phyloP scores from a whole-genome alignment of 64 coral and sea anemone genomes.

The Dendronephthya gigantea region DNA sequence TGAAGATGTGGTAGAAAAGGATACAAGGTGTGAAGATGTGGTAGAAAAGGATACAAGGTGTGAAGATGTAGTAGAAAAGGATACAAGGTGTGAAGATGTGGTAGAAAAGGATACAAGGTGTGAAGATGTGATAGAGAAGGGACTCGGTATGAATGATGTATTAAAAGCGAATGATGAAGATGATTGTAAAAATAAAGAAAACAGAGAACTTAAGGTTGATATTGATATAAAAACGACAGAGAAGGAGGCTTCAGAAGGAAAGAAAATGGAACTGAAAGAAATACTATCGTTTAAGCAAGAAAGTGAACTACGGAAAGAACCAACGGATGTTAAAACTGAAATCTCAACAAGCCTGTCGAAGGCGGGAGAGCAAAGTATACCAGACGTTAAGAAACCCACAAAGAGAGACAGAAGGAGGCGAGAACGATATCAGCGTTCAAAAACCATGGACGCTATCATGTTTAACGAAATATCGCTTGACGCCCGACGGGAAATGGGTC shows the following conservation, averaged over 20 bases:
- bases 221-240: not conserved
- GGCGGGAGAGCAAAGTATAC: not conserved
- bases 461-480: not conserved
- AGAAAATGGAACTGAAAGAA: not conserved
- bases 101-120: no score
- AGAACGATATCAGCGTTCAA: slow-evolving; percentile 1
- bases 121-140: not conserved
- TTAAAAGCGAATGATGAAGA: not conserved
- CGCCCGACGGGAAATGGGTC: not conserved
- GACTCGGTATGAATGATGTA: not conserved
- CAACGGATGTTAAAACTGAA: no score
- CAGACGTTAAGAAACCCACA: not conserved
- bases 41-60: not conserved
- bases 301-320: not conserved
- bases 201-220: not conserved
- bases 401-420: not conserved
- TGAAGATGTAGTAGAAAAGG: not conserved
- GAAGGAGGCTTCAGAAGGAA: not conserved
- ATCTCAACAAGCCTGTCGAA: not conserved
- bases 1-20: no score
- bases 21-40: not conserved
- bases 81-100: no score
- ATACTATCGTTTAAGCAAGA: not conserved
- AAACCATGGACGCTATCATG: not conserved
- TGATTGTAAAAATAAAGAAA: not conserved